These are phyloP conservation scores for Prosopocoilus inquinatus DNA, from an alignment of 2,888 invertebrate species.

Conservation along the genomic window DNA sequence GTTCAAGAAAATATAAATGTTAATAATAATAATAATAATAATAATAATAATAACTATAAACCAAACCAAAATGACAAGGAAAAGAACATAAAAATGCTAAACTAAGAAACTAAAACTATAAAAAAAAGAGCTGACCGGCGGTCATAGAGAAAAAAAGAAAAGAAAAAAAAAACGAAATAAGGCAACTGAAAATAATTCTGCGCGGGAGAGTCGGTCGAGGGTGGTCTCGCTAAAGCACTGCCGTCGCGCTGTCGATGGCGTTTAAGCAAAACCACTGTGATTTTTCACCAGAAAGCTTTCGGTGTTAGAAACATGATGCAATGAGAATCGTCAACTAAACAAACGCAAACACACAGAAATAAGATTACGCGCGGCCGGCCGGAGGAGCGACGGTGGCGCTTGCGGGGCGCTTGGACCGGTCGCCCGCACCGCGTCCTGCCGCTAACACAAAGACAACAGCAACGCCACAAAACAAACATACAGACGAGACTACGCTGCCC, in stretches of 20 bases:
- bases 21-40: slow-evolving; percentile 21
- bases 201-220: slow-evolving; percentile 20
- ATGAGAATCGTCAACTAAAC: slow-evolving; percentile 40
- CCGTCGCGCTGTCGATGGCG: slow-evolving; percentile 43
- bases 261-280: slow-evolving; percentile 47
- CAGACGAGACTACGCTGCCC: slow-evolving; percentile 21
- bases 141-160: slow-evolving; percentile 26
- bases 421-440: background rate
- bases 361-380: slow-evolving; percentile 19
- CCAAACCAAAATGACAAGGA: slow-evolving; percentile 15
- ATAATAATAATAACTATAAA: slow-evolving; percentile 14
- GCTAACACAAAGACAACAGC: slow-evolving; percentile 33
- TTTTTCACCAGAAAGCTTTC: slow-evolving; percentile 40
- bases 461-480: slow-evolving; percentile 38
- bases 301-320: slow-evolving; percentile 40
- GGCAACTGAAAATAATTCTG: slow-evolving; percentile 13
- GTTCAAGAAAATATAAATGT: slow-evolving; percentile 31
- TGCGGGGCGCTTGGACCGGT: background rate
- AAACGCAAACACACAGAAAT: slow-evolving; percentile 43
- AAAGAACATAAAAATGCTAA: slow-evolving; percentile 23
- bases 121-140: slow-evolving; percentile 22
- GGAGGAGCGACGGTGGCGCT: background rate
- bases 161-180: slow-evolving; percentile 22
- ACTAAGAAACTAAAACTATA: slow-evolving; percentile 32
- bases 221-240: slow-evolving; percentile 48